phyloP scores from a whole-genome alignment of 2,797 vertebrate genomes.

The Eremophila alpestris region DNA sequence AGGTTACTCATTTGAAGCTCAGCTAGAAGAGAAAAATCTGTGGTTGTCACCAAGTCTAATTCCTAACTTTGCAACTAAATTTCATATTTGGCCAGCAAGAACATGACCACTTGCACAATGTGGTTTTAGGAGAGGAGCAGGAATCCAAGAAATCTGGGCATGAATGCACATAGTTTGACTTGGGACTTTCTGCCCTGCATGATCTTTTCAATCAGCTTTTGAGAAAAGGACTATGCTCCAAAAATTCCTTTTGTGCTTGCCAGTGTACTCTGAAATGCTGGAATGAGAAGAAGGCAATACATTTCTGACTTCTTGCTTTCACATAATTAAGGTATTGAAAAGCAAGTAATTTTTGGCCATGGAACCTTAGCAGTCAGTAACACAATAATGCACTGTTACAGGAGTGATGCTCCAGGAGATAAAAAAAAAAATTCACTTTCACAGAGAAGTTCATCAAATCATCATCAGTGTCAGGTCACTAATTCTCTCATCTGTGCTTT shows the following conservation, averaged over 20 bases:
- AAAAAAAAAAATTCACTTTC: conserved; percentile 3
- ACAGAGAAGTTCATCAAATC: neutral
- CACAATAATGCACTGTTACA: neutral
- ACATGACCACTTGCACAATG: conserved; percentile 62
- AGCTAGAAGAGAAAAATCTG: neutral
- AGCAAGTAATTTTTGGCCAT: neutral
- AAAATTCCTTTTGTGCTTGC: neutral
- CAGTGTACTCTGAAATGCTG: neutral
- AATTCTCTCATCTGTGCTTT: neutral
- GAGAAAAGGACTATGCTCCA: neutral
- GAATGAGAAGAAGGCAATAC: neutral
- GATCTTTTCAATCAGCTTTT: neutral
- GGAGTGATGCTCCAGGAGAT: neutral
- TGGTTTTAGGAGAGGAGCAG: conserved; percentile 25
- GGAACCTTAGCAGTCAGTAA: neutral
- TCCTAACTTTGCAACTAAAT: conserved; percentile 53
- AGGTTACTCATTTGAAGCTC: neutral
- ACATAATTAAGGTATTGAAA: neutral
- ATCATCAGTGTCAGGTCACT: neutral
- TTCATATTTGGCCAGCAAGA: conserved; percentile 56
- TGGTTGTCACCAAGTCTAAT: conserved; percentile 47
- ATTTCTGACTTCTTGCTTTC: neutral
- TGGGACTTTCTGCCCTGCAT: neutral
- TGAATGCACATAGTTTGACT: neutral
- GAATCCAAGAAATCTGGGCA: conserved; percentile 54